Evolutionary conservation across 1,140 invertebrate genomes (phyloP).

Genomic region (Pemphigus obesinymphae): DNA sequence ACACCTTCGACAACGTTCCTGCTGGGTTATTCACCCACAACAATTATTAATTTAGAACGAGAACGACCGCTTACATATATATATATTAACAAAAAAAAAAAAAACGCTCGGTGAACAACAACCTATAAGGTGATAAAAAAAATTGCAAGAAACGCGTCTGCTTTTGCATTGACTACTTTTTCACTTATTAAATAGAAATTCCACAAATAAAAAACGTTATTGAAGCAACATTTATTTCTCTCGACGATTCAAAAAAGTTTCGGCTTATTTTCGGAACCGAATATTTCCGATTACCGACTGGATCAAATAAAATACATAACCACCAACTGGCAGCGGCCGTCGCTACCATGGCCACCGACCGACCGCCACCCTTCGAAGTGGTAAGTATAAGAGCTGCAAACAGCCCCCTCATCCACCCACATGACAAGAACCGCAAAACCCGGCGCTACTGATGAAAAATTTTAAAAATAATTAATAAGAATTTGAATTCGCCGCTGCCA

Average conservation of each 20-base stretch:
- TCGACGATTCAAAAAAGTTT: background rate
- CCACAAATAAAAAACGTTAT: background rate
- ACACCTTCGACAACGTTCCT: conserved; percentile 34
- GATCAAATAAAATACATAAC: too few species aligned
- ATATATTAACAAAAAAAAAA: background rate
- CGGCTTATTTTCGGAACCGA: background rate
- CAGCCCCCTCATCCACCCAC: background rate
- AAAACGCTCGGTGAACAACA: background rate
- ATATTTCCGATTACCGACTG: background rate
- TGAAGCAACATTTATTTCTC: background rate
- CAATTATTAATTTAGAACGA: conserved; percentile 40
- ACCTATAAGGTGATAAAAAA: background rate
- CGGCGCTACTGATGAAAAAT: background rate
- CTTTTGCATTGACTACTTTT: background rate
- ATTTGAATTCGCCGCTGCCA: background rate
- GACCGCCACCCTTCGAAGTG: background rate
- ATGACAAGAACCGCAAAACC: background rate
- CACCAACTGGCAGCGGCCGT: too few species aligned
- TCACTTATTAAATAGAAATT: background rate
- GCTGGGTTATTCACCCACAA: conserved; percentile 40
- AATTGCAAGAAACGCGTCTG: background rate
- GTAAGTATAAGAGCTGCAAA: too few species aligned
- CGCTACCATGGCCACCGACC: background rate
- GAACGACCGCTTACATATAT: background rate
- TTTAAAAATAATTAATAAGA: background rate